These are phyloP conservation scores for Hirtodrosophila cameraria DNA, from an alignment of 2,888 invertebrate genomes.

Conservation along the genomic window DNA sequence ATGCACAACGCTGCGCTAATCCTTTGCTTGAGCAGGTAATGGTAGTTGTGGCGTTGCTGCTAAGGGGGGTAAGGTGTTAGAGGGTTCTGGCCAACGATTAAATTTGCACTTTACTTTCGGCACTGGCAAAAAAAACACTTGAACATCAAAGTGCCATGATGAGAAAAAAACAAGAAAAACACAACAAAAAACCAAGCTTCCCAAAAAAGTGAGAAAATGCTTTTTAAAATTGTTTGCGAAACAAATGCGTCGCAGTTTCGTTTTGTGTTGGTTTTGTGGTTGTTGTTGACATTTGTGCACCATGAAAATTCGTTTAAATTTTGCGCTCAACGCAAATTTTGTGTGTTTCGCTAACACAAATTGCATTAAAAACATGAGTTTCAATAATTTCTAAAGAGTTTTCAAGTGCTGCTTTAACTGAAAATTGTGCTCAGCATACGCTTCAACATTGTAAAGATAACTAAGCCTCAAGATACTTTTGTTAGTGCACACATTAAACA, in stretches of 20 bases:
- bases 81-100: conserved; percentile 3
- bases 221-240: conserved; percentile 46
- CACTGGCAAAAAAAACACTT: conserved; percentile 53
- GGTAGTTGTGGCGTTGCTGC: conserved; percentile 5
- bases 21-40: conserved; percentile 33
- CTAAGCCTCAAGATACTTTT: background rate
- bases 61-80: background rate
- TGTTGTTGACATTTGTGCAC: conserved; percentile 5
- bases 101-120: conserved; percentile 44
- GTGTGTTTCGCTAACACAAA: background rate
- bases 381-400: background rate
- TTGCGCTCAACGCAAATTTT: conserved; percentile 9
- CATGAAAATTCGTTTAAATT: conserved; percentile 24
- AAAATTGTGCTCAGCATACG: background rate
- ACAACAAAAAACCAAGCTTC: background rate
- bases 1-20: conserved; percentile 44
- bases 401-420: conserved; percentile 2
- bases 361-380: conserved; percentile 9
- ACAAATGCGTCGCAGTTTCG: conserved; percentile 26
- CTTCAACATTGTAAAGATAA: background rate
- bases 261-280: conserved; percentile 6
- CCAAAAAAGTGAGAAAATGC: conserved; percentile 15
- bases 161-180: conserved; percentile 9
- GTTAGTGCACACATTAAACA: conserved; percentile 1
- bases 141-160: conserved; percentile 58